These are phyloP conservation scores for Pseudochromis fuscus DNA, from an alignment of 2,797 vertebrate genomes.

Conservation along the genomic window DNA sequence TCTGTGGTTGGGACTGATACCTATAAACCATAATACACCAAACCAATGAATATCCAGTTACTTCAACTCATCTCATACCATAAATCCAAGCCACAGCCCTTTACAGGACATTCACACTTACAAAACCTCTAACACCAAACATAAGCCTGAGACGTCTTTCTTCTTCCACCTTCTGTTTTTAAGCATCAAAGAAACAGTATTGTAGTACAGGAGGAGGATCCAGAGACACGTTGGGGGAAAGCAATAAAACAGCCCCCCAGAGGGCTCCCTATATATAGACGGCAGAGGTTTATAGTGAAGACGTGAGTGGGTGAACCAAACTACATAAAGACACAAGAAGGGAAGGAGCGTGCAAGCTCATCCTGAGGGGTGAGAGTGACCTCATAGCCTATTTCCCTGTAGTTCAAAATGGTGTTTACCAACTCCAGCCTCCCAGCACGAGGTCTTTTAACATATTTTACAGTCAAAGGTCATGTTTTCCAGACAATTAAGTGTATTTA, in stretches of 20 bases:
- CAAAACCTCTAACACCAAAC: slow-evolving; percentile 20
- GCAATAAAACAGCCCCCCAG: slow-evolving; percentile 48
- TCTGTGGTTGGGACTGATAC: no score
- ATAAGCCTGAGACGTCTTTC: slow-evolving; percentile 38
- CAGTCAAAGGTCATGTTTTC: slow-evolving; percentile 4
- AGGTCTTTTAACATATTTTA: slow-evolving; percentile 15
- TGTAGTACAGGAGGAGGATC: slow-evolving; percentile 49
- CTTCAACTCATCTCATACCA: not conserved
- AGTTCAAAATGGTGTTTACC: slow-evolving; percentile 36
- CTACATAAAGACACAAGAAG: slow-evolving; percentile 38
- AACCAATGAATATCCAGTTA: no score
- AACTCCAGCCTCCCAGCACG: slow-evolving; percentile 9
- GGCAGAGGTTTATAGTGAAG: slow-evolving; percentile 56
- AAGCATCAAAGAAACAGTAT: slow-evolving; percentile 48
- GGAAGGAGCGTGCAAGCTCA: slow-evolving; percentile 28
- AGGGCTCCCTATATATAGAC: slow-evolving; percentile 52
- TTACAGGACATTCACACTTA: slow-evolving; percentile 2
- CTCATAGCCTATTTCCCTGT: slow-evolving; percentile 52
- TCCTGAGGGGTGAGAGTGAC: slow-evolving; percentile 56
- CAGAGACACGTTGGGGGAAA: slow-evolving; percentile 41
- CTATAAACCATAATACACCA: no score
- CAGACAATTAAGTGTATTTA: slow-evolving; percentile 5
- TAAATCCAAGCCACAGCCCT: slow-evolving; percentile 5
- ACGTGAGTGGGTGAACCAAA: slow-evolving; percentile 60
- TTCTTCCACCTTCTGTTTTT: slow-evolving; percentile 29